These are phyloP conservation scores for Meghimatium bilineatum DNA, from an alignment of 2,888 invertebrate genomes.

Conservation along the genomic window DNA sequence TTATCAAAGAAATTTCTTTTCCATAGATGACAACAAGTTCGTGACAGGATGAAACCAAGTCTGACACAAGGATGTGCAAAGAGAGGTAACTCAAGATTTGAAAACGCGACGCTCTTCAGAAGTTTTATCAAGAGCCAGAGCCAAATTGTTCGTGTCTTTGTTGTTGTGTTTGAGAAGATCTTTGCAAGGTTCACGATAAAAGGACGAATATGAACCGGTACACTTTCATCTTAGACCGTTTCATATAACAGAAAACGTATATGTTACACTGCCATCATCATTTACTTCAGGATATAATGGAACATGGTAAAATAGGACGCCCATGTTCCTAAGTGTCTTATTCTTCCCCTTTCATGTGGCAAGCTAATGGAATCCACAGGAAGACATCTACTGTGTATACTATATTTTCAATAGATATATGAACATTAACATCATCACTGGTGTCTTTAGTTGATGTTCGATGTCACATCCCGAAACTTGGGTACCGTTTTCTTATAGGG, in stretches of 20 bases:
- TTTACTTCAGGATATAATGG: background rate
- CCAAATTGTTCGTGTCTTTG: background rate
- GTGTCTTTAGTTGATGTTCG: too few species aligned
- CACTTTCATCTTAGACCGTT: background rate
- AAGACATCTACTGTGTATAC: background rate
- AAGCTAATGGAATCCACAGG: background rate
- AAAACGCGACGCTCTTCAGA: conserved; percentile 7
- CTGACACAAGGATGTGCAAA: background rate
- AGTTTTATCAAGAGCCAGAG: background rate
- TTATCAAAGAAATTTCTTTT: conserved; percentile 5
- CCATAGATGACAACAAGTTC: background rate
- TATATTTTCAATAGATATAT: too few species aligned
- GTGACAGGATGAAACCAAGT: conserved; percentile 7
- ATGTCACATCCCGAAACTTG: too few species aligned
- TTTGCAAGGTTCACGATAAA: background rate
- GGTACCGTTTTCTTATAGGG: too few species aligned
- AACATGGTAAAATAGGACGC: background rate
- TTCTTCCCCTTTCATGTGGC: too few species aligned
- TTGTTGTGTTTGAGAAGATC: background rate
- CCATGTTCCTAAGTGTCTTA: too few species aligned
- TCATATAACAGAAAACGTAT: background rate
- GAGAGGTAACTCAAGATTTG: conserved; percentile 2
- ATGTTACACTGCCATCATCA: background rate
- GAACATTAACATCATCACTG: too few species aligned
- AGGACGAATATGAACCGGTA: background rate